Evolutionary conservation across 2,113 vertebrate species (phyloP).

Genomic region (Aegypius monachus): DNA sequence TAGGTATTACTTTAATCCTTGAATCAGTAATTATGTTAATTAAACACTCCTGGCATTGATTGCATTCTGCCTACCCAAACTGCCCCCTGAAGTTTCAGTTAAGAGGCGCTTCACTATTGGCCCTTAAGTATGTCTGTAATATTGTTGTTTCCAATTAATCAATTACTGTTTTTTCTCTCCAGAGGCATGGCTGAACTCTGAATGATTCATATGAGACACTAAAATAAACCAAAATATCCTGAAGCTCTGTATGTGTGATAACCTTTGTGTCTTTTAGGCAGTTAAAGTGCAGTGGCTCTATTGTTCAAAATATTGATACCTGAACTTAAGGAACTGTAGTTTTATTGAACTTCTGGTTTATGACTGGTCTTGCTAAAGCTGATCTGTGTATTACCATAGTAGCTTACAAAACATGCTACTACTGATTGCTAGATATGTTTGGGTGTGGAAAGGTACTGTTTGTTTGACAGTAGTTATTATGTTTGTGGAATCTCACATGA

Average conservation of each 20-base stretch:
- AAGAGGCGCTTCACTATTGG: neutral
- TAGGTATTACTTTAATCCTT: neutral
- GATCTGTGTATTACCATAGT: neutral
- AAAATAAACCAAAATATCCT: neutral
- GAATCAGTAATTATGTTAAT: constrained; percentile 13
- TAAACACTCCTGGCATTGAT: neutral
- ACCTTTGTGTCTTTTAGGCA: neutral
- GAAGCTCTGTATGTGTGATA: neutral
- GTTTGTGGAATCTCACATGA: neutral
- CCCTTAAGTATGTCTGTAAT: neutral
- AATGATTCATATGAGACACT: neutral
- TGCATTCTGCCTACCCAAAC: neutral
- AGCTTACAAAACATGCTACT: neutral
- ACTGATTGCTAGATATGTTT: neutral
- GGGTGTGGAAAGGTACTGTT: neutral
- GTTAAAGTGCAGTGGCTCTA: neutral
- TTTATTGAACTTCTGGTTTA: neutral
- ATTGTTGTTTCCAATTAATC: neutral
- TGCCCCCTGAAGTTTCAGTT: constrained; percentile 4
- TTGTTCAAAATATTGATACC: neutral
- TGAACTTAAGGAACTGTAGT: neutral
- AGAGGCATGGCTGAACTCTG: neutral
- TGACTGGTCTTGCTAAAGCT: neutral
- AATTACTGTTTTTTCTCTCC: neutral
- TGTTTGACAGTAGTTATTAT: neutral